phyloP scores from a whole-genome alignment of 2,113 vertebrate species.

The Amblyopsis rosae region DNA sequence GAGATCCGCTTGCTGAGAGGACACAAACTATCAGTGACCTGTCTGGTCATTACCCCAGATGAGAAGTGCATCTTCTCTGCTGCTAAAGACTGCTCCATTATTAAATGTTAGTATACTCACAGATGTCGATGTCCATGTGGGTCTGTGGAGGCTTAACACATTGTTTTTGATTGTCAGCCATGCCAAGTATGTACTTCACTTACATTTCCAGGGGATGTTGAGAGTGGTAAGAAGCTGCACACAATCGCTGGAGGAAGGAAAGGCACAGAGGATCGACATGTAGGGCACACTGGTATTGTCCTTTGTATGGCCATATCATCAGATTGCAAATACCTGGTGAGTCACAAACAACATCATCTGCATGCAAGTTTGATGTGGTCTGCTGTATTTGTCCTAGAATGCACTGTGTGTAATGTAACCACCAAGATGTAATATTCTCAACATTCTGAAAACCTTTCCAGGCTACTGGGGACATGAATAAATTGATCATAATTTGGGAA shows the following conservation, averaged over 20 bases:
- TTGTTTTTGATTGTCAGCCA: neutral
- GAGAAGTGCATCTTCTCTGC: constrained; percentile 89
- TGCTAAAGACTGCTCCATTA: constrained; percentile 92
- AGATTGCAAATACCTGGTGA: constrained; percentile 92
- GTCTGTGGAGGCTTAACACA: neutral
- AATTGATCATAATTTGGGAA: constrained; percentile 95
- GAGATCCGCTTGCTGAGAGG: constrained; percentile 86
- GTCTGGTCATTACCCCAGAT: constrained; percentile 87
- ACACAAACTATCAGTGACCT: constrained; percentile 91
- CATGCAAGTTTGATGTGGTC: no score
- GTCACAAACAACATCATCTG: constrained; percentile 16
- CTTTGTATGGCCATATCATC: constrained; percentile 94
- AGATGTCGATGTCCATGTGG: neutral
- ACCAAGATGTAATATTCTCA: neutral
- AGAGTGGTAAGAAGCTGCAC: constrained; percentile 85
- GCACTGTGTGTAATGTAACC: neutral
- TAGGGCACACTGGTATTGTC: constrained; percentile 84
- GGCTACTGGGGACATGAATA: constrained; percentile 93
- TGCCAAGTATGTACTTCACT: neutral
- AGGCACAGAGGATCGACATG: constrained; percentile 76
- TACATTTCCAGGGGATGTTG: constrained; percentile 83
- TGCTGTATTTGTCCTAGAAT: no score
- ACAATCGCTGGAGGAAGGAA: constrained; percentile 85
- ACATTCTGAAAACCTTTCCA: constrained; percentile 48
- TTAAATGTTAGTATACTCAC: constrained; percentile 85